A percentile compares a stretch with the other conserved stretches of the same genome.
Evolutionary conservation across 92 coral and sea anemone genomes (phyloP).

Genomic region (Porites divaricata): DNA sequence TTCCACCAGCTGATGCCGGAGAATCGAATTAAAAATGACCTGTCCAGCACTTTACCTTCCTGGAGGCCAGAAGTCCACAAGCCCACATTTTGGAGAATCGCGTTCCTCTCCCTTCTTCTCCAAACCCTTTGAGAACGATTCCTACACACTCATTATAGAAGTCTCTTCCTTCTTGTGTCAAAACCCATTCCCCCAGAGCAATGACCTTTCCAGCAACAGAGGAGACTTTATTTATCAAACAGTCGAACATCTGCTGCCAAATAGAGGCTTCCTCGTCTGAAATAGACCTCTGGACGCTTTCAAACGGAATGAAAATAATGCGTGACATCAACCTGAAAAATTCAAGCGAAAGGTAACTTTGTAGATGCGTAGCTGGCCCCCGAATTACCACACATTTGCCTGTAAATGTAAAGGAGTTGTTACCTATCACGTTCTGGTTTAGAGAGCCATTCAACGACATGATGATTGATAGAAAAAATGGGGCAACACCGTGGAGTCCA

Average conservation of each 20-base stretch:
- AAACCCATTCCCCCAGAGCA: slow-evolving; percentile 48
- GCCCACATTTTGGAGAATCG: slow-evolving; percentile 59
- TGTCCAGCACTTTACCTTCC: slow-evolving; percentile 21
- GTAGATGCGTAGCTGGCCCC: too few relatives aligned
- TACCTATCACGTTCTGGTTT: slow-evolving; percentile 48
- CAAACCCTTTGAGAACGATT: slow-evolving; percentile 40
- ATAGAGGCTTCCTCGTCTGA: slow-evolving; percentile 26
- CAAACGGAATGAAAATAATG: slow-evolving; percentile 30
- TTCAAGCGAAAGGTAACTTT: too few relatives aligned
- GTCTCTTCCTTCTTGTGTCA: not conserved
- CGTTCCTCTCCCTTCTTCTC: slow-evolving; percentile 42
- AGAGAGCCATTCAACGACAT: slow-evolving; percentile 53
- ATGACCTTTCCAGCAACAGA: slow-evolving; percentile 52
- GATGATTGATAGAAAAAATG: slow-evolving; percentile 35
- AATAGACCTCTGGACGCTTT: slow-evolving; percentile 14
- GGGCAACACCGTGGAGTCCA: slow-evolving; percentile 48
- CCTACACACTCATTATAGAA: slow-evolving; percentile 37
- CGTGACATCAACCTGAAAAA: slow-evolving; percentile 37
- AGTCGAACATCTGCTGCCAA: slow-evolving; percentile 35
- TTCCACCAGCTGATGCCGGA: too few relatives aligned
- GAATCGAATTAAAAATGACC: too few relatives aligned
- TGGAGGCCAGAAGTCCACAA: slow-evolving; percentile 58
- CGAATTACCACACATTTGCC: too few relatives aligned
- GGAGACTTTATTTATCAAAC: not conserved
- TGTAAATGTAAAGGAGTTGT: not conserved